Base-by-base conservation (phyloP, 2,797 vertebrate species). In the Nyctibius grandis region DNA sequence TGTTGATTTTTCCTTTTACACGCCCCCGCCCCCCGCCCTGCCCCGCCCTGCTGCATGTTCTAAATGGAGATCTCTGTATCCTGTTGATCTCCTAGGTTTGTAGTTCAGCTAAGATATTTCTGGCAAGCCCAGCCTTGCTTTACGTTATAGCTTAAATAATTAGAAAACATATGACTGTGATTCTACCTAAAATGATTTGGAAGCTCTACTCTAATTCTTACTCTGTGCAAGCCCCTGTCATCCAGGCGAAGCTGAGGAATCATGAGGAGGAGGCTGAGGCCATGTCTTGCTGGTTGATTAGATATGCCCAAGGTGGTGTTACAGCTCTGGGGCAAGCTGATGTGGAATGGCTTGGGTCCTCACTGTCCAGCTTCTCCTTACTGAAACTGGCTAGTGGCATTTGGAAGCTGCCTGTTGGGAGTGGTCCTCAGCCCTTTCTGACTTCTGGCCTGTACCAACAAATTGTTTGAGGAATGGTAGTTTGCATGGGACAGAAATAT, bases 251-350 rank as follows among this genome's bases (percentile, higher is more conserved):
- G 36, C 33, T 68, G 76, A 68, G 65, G 60, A 60, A 23, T 48
- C 0, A 0, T 3, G 25, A 79, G 51, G 13, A 50, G 42, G 15
- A 19, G 81, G 34, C 31, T 0, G 2, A 74, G 23, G 12, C 50
- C 23, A 3, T 15, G 17, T 73, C n/a, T 9, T 33, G 5, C 17
- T 22, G 5, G 33, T 36, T 73, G 50, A n/a, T 64, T n/a, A 74
- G 26, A 14, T 60, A 6, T 19, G 23, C 8, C 23, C 0, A 0
- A 74, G 22, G 10, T 1, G 1, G 17, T 23, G 13, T 45, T 78
- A 36, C 0, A 0, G 36, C n/a, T 69, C 61, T 56, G 33, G 25
- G 47, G 10, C 33, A 15, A 42, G 12, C n/a, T 82, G 45, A 12
- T 19, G 15, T 11, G 29, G 22, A 40, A 44, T 53, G 26, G 11